These are phyloP conservation scores for Chaetogeoica ovagalla DNA, from an alignment of 2,888 invertebrate species.

Conservation along the genomic window DNA sequence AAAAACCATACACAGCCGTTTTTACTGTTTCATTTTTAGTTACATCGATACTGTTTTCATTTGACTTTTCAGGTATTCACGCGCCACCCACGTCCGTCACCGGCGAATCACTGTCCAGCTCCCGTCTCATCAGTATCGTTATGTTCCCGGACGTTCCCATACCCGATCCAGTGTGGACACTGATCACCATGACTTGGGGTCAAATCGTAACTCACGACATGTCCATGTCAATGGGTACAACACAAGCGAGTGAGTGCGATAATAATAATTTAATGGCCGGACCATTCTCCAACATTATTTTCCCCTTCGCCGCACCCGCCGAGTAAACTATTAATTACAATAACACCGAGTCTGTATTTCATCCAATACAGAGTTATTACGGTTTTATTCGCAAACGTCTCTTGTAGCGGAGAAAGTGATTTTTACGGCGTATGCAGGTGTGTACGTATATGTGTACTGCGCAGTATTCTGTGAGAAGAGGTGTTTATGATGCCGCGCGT, in stretches of 20 bases:
- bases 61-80: constrained; percentile 64
- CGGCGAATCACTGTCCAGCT: constrained; percentile 70
- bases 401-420: constrained; percentile 36
- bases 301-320: too few relatives aligned
- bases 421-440: background rate
- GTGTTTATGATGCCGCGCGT: background rate
- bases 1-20: too few relatives aligned
- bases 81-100: constrained; percentile 68
- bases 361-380: too few relatives aligned
- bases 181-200: constrained; percentile 79
- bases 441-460: too few relatives aligned
- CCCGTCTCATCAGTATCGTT: constrained; percentile 71
- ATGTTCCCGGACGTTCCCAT: constrained; percentile 73
- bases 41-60: background rate
- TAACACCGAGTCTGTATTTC: too few relatives aligned
- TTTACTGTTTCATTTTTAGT: too few relatives aligned
- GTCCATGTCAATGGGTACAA: constrained; percentile 72
- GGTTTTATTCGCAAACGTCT: background rate
- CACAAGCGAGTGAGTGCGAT: constrained; percentile 73
- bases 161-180: constrained; percentile 73
- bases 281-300: too few relatives aligned
- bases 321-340: too few relatives aligned
- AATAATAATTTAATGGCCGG: too few relatives aligned
- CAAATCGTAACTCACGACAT: constrained; percentile 81
- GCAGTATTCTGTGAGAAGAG: background rate